phyloP scores from a whole-genome alignment of 2,113 vertebrate species.

The Syngnathus floridae region DNA sequence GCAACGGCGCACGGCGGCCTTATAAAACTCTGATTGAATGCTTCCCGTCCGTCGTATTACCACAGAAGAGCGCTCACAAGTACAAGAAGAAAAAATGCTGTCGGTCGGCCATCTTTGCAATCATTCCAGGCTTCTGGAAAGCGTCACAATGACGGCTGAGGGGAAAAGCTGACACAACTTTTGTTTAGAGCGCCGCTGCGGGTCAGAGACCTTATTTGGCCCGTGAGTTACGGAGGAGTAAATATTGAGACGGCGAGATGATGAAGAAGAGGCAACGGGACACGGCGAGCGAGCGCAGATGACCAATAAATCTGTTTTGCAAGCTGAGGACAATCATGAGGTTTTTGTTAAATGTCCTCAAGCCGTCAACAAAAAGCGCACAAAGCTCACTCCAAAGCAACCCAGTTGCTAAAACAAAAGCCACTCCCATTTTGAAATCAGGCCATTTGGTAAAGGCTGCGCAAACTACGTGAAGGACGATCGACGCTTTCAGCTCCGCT shows the following conservation, averaged over 20 bases:
- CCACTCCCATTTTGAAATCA: not conserved
- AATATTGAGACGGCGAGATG: constrained; percentile 54
- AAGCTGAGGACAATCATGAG: not conserved
- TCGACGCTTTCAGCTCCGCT: not conserved
- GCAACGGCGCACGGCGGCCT: not conserved
- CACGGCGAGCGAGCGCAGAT: not conserved
- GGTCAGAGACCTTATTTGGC: constrained; percentile 51
- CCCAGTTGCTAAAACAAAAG: too few species aligned
- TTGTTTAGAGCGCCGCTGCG: constrained; percentile 14
- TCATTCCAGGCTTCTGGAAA: constrained; percentile 11
- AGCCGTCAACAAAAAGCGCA: too few species aligned
- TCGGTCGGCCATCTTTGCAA: not conserved
- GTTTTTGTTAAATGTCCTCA: too few species aligned
- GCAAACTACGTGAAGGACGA: not conserved
- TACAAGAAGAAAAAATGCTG: not conserved
- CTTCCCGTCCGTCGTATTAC: not conserved
- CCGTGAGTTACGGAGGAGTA: constrained; percentile 49
- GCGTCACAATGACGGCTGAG: not conserved
- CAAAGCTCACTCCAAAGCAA: too few species aligned
- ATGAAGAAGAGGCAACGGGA: not conserved
- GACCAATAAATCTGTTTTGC: not conserved
- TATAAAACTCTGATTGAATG: constrained; percentile 7
- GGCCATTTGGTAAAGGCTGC: not conserved
- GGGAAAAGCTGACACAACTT: constrained; percentile 28
- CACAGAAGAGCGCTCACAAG: not conserved